Conservation (phyloP, 2,888 invertebrate genomes). For the Chymomyza amoena region DNA sequence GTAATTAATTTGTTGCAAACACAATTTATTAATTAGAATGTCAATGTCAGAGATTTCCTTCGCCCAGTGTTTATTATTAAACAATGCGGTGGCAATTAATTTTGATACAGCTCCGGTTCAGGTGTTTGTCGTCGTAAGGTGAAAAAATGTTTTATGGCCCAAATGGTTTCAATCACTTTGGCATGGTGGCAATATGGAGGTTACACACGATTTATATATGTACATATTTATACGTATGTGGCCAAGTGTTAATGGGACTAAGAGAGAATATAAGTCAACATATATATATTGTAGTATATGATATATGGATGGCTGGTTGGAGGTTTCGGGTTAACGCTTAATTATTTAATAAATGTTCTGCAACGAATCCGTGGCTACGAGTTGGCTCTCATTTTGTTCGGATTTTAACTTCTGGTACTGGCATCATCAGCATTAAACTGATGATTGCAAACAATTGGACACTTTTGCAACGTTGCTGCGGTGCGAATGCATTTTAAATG, state of each 20-base stretch:
- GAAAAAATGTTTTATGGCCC: neutral
- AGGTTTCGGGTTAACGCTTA: slow-evolving; percentile 39
- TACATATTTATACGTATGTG: neutral
- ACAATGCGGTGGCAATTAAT: slow-evolving; percentile 55
- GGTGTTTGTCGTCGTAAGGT: slow-evolving; percentile 18
- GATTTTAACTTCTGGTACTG: slow-evolving; percentile 34
- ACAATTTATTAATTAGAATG: slow-evolving; percentile 66
- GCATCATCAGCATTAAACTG: neutral
- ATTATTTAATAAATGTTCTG: slow-evolving; percentile 62
- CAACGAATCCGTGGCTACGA: slow-evolving; percentile 46
- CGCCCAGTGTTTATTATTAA: slow-evolving; percentile 37
- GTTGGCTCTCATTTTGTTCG: slow-evolving; percentile 18
- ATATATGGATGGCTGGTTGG: neutral
- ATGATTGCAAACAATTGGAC: slow-evolving; percentile 42
- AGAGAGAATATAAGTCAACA: neutral
- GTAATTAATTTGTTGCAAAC: slow-evolving; percentile 64
- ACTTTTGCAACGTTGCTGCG: slow-evolving; percentile 23
- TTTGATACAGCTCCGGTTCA: slow-evolving; percentile 42
- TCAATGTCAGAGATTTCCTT: slow-evolving; percentile 50
- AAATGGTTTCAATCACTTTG: slow-evolving; percentile 6
- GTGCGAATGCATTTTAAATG: neutral
- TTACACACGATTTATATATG: neutral
- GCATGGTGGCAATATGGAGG: neutral
- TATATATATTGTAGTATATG: no score
- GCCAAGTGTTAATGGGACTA: slow-evolving; percentile 14